Evolutionary conservation across 1,140 invertebrate species (phyloP).

Genomic region (Phortica variegata): DNA sequence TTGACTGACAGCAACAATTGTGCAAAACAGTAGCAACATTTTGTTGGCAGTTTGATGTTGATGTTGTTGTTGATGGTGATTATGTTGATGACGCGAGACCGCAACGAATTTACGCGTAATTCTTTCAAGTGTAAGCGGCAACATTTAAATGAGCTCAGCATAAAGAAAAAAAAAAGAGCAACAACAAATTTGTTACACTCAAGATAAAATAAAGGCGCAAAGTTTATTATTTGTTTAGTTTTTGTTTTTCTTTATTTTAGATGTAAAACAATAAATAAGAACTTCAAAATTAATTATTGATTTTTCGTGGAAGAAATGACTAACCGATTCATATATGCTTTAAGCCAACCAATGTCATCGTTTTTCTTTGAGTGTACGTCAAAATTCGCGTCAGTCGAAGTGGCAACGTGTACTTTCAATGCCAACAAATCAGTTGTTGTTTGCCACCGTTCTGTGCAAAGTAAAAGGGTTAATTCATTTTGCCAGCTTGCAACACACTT

Average conservation of each 20-base stretch:
- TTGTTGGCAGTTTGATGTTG: slow-evolving; percentile 49
- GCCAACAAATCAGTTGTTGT: slow-evolving; percentile 30
- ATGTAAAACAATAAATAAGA: too few relatives aligned
- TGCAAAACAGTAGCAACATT: slow-evolving; percentile 48
- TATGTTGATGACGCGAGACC: slow-evolving; percentile 52
- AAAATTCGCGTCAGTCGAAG: neutral
- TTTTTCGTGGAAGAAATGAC: too few relatives aligned
- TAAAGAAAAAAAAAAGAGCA: slow-evolving; percentile 13
- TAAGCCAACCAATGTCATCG: too few relatives aligned
- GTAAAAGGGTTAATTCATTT: slow-evolving; percentile 55
- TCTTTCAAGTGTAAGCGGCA: slow-evolving; percentile 20
- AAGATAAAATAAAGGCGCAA: too few relatives aligned
- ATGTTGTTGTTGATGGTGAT: slow-evolving; percentile 53
- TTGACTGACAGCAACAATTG: neutral
- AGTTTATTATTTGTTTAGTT: too few relatives aligned
- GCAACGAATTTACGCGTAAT: slow-evolving; percentile 54
- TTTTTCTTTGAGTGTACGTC: too few relatives aligned
- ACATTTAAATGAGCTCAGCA: slow-evolving; percentile 11
- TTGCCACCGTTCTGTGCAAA: slow-evolving; percentile 33
- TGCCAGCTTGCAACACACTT: slow-evolving; percentile 1
- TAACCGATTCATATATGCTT: too few relatives aligned
- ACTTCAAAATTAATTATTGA: too few relatives aligned
- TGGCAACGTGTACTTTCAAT: slow-evolving; percentile 22
- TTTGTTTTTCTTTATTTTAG: too few relatives aligned
- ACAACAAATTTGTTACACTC: too few relatives aligned